phyloP scores from a whole-genome alignment of 2,888 invertebrate species.

The Himalopsyche kuldschensis region DNA sequence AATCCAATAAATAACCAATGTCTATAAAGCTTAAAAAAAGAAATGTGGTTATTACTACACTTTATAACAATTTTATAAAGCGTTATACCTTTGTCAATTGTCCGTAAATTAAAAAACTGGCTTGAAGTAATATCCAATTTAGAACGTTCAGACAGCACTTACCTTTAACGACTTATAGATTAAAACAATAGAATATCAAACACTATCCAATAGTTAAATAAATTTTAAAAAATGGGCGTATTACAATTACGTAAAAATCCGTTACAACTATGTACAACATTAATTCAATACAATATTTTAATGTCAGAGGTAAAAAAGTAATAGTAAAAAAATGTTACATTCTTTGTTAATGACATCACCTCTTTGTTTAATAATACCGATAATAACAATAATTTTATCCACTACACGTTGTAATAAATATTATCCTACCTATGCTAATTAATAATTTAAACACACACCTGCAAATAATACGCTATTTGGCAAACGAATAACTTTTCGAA shows the following conservation, averaged over 20 bases:
- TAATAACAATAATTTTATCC: neutral
- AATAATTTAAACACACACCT: neutral
- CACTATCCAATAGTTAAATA: neutral
- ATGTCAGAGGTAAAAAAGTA: neutral
- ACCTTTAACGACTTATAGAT: neutral
- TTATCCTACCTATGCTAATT: neutral
- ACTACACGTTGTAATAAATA: neutral
- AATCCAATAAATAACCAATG: too few relatives aligned
- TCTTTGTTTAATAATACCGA: neutral
- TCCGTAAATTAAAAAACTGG: neutral
- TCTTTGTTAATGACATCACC: neutral
- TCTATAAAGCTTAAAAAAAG: too few relatives aligned
- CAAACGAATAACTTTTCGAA: neutral
- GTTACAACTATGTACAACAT: neutral
- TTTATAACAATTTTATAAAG: too few relatives aligned
- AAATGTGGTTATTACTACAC: too few relatives aligned
- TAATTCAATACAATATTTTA: neutral
- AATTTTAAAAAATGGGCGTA: neutral
- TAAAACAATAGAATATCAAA: neutral
- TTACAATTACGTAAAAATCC: neutral
- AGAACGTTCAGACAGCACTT: neutral
- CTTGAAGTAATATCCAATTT: neutral
- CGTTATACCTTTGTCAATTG: too few relatives aligned
- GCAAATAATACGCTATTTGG: neutral
- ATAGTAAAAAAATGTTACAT: neutral